phyloP scores from a whole-genome alignment of 2,888 invertebrate genomes.

The Crossocerus cetratus region DNA sequence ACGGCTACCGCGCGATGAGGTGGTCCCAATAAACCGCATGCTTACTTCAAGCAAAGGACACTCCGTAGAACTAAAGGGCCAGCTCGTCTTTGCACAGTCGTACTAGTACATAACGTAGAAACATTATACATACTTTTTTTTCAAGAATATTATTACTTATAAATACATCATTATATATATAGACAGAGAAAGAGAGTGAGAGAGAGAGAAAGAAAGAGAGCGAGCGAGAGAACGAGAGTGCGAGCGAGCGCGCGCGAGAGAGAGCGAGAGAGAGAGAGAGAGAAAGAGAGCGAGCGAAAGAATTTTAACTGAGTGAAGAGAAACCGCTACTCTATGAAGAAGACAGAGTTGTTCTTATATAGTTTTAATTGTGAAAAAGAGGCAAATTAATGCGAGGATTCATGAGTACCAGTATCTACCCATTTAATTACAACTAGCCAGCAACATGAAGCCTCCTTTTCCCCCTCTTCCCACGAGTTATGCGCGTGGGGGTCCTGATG shows the following conservation, averaged over 20 bases:
- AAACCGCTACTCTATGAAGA: constrained; percentile 60
- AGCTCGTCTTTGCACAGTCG: constrained; percentile 64
- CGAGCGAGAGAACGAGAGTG: constrained; percentile 22
- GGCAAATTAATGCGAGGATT: constrained; percentile 61
- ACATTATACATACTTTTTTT: constrained; percentile 69
- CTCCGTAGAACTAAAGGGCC: constrained; percentile 51
- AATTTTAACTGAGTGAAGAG: constrained; percentile 52
- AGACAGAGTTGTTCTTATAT: constrained; percentile 69
- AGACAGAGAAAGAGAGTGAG: constrained; percentile 42
- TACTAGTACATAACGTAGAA: constrained; percentile 64
- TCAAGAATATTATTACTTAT: constrained; percentile 72
- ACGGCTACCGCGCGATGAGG: constrained; percentile 59
- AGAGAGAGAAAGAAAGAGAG: constrained; percentile 32
- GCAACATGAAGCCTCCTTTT: constrained; percentile 64
- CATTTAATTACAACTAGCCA: constrained; percentile 58
- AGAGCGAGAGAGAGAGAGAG: constrained; percentile 42
- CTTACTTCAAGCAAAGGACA: constrained; percentile 28
- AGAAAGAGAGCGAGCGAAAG: constrained; percentile 47
- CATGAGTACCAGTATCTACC: constrained; percentile 58
- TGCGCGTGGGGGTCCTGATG: constrained; percentile 46
- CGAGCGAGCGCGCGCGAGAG: constrained; percentile 2
- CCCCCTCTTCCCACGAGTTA: constrained; percentile 45
- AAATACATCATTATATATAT: constrained; percentile 67
- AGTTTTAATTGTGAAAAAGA: constrained; percentile 68
- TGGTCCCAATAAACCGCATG: constrained; percentile 50